Evolutionary conservation across 64 coral and sea anemone species (phyloP), one percentile per base, ranked within the genome.

Genomic region (Orbicella faveolata): DNA sequence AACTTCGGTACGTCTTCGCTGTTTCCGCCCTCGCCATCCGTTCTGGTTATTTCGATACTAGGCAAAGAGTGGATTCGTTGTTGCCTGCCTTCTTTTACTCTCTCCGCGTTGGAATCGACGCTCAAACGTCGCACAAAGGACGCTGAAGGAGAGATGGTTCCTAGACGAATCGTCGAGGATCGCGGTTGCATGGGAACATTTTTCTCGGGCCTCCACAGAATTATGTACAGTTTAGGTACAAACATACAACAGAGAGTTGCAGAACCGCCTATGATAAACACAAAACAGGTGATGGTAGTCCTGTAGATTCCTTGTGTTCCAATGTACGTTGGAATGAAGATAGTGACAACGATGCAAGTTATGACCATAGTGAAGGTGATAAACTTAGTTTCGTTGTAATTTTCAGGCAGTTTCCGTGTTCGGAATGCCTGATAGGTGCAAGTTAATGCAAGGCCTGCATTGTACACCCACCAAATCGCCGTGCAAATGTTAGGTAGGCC

Each of bases 311-410:
- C 79, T 44, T 81, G 89, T 16, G 94, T 96, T 26, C 94, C 94
- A 19, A 92, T 89, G 73, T 96, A 96, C 3, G 94, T 96, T 21
- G 94, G 94, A 79, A 96, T 82, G 53, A 89, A 96, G 52, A 96
- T 85, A 10, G 79, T 93, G 11, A 96, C 94, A 20, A 93, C 94
- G n/a, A 96, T 96, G 15, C 94, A 92, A 9, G 94, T 96, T 78
- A 88, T 96, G 66, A 96, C 79, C 90, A 96, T 96, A 10, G 94
- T 92, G 21, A 96, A 96, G 3, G 90, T 90, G 63, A 96, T 96
- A 26, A 96, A 96, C 86, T 96, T 96, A 0, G 94, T 87, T 63
- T 96, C 94, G 79, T 96, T 96, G 81, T 96, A 96, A 34, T 96
- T 96, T 65, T 96, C 94, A 21, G 94, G 94, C 20, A 96, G 67